Conservation (phyloP, 2,113 vertebrate genomes). For the Machaerirhynchus nigripectus region DNA sequence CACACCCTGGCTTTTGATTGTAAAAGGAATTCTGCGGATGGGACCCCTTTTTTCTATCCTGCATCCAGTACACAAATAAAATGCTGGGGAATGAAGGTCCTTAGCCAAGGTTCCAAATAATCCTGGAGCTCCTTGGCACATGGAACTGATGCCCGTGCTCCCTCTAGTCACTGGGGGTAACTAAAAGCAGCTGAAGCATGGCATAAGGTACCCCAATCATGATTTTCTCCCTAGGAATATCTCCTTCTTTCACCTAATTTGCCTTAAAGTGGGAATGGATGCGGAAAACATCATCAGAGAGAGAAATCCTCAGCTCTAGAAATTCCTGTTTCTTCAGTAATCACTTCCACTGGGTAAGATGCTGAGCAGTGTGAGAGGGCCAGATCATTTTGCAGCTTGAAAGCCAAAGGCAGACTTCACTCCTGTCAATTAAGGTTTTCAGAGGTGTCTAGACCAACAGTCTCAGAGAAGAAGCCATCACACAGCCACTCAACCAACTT, state of each 20-base stretch:
- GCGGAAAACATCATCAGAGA: neutral
- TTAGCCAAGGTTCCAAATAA: neutral
- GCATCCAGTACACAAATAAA: neutral
- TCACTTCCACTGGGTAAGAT: neutral
- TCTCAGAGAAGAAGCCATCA: neutral
- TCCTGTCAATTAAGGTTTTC: neutral
- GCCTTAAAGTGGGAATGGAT: neutral
- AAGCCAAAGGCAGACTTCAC: neutral
- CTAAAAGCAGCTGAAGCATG: neutral
- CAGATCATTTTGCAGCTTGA: neutral
- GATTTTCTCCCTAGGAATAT: neutral
- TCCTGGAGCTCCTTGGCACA: neutral
- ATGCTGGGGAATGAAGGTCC: neutral
- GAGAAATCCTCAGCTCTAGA: neutral
- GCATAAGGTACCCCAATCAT: neutral
- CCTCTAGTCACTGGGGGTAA: neutral
- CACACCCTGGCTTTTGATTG: neutral
- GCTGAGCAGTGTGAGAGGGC: neutral
- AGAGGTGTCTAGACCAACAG: neutral
- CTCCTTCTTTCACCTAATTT: neutral
- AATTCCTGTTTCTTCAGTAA: neutral
- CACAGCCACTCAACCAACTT: neutral
- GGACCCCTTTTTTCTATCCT: neutral
- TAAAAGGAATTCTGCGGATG: neutral
- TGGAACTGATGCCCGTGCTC: neutral